Base-by-base conservation (phyloP, 2,797 vertebrate species). In the Leuciscus waleckii region DNA sequence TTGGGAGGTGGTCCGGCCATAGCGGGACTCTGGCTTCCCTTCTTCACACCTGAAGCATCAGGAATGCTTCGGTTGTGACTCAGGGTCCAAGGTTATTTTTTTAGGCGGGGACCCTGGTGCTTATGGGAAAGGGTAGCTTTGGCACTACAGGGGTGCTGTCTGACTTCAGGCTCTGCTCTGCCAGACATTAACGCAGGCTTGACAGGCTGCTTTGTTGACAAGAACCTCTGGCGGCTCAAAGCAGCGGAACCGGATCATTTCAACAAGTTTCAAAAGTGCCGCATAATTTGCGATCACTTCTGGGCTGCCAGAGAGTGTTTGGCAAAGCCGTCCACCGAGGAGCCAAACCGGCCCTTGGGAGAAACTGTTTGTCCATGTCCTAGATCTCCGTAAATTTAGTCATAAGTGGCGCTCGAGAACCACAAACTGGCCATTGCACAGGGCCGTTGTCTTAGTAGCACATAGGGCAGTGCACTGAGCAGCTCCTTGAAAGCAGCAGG, bases 171-270 rank as follows among this genome's bases (percentile, higher is more conserved):
- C 16, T 61, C 56, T 61, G 56, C 56, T 61, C 21, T 58, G 21
- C 21, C 21, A 58, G 54, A 58, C 54, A 23, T 56, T 56, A 21
- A 56, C 1, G 21, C 3, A 56, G 54, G 21, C 54, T 58, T n/a
- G 9, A 58, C 10, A n/a, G 9, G 4, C 9, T n/a, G 56, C 23
- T 58, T 10, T 26, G 56, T n/a, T 0, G 56, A 58, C 10, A n/a
- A 11, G 56, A 23, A 58, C 23, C 23, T 58, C 23, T n/a, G 9
- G 23, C 9, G 9, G 9, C 23, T 58, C 9, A 9, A 4, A 21
- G 17, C 32, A 3, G 16, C 4, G 1, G 4, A 39, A 23, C 1
- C 4, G 17, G 3, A 35, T 9, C 0, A 0, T 1, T 37, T 35
- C 0, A 0, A 19, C 65, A 68, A 37, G 65, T 41, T 9, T 41